Percentiles rank a stretch among this genome's conserved stretches.
Conservation (phyloP, 2,797 vertebrate species). For the Sphenodon punctatus region DNA sequence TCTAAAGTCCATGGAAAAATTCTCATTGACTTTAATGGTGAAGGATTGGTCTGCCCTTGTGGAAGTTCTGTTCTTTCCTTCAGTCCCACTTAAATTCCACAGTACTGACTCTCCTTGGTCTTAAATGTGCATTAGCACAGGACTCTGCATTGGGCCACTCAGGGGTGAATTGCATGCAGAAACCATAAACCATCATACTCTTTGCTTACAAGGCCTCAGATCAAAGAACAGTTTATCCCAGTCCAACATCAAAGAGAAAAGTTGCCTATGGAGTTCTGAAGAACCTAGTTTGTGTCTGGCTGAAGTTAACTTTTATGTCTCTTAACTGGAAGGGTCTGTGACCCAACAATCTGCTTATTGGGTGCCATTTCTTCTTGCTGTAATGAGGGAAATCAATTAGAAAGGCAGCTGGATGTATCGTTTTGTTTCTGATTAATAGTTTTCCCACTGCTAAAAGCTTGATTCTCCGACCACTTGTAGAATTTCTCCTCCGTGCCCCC, state of each 20-base stretch:
- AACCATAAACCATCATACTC: neutral
- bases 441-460: conserved; percentile 49
- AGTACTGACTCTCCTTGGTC: too few species aligned
- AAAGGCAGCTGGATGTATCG: conserved; percentile 45
- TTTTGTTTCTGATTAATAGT: conserved; percentile 35
- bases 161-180: neutral
- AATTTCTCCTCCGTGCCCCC: conserved; percentile 21
- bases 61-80: too few species aligned
- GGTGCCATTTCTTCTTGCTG: conserved; percentile 7
- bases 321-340: neutral
- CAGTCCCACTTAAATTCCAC: too few species aligned
- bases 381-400: conserved; percentile 57
- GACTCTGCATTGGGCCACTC: too few species aligned
- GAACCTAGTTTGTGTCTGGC: neutral
- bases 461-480: conserved; percentile 31
- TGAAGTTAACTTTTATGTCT: neutral
- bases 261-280: neutral
- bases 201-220: neutral
- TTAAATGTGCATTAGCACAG: too few species aligned
- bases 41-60: too few species aligned
- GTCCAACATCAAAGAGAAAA: neutral
- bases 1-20: too few species aligned
- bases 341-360: conserved; percentile 4
- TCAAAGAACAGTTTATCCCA: neutral
- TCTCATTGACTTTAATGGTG: too few species aligned